phyloP scores from a whole-genome alignment of 2,888 invertebrate species.

The Diarsia mendica region DNA sequence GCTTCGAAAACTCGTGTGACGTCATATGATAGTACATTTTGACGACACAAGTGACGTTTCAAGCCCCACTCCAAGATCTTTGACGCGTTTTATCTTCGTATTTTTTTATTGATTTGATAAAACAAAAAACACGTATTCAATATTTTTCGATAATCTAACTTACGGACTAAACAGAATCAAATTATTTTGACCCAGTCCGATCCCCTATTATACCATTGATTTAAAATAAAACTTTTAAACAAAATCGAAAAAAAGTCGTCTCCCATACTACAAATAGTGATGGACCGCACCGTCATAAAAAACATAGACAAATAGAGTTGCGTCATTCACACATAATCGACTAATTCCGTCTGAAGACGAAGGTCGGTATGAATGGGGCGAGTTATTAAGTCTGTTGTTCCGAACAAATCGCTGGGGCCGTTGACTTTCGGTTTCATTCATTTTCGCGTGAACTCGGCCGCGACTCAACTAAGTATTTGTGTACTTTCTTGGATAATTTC shows the following conservation, averaged over 20 bases:
- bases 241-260: neutral
- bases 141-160: no score
- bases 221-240: neutral
- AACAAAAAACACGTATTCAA: no score
- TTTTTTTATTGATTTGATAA: no score
- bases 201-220: no score
- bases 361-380: constrained; percentile 77
- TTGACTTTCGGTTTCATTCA: constrained; percentile 85
- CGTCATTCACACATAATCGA: constrained; percentile 55
- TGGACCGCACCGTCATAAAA: constrained; percentile 23
- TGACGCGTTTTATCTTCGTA: no score
- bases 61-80: no score
- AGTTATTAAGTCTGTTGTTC: constrained; percentile 83
- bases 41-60: no score
- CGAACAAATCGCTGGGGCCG: constrained; percentile 79
- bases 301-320: constrained; percentile 36
- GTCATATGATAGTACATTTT: no score
- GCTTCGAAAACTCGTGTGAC: no score
- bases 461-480: constrained; percentile 57
- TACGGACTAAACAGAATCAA: no score
- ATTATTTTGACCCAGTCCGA: no score
- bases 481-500: constrained; percentile 51
- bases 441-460: constrained; percentile 58
- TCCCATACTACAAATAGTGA: constrained; percentile 1
- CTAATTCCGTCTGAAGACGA: constrained; percentile 71